A percentile compares a stretch with the other conserved stretches of the same genome.
Conservation (phyloP, 53 echinoderm and acorn worm genomes). For the Temnopleurus reevesii region DNA sequence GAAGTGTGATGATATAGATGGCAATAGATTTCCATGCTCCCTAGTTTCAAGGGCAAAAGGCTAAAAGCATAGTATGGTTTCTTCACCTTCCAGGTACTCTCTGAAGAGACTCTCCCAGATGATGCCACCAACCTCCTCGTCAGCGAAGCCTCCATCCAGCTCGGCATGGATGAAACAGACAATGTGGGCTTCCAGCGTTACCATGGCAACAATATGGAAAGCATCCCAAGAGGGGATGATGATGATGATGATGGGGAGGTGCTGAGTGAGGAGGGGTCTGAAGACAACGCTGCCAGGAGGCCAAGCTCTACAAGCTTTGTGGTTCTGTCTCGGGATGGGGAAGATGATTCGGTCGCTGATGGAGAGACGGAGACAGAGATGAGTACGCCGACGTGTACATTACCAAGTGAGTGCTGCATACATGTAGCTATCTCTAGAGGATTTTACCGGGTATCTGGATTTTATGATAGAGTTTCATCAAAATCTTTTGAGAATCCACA, state of each 20-base stretch:
- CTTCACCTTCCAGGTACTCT: neutral
- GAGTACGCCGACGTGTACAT: neutral
- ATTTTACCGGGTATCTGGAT: too few species aligned
- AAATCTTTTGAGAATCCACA: too few species aligned
- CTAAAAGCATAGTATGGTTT: too few species aligned
- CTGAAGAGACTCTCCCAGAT: constrained; percentile 4
- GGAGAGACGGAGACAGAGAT: neutral
- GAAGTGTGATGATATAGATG: too few species aligned
- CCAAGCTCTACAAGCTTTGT: constrained; percentile 69
- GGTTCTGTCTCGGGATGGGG: constrained; percentile 52
- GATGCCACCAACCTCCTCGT: neutral
- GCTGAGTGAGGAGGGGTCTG: neutral
- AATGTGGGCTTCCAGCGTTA: constrained; percentile 17
- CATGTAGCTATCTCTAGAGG: too few species aligned
- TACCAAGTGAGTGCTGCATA: neutral
- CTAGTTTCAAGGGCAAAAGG: too few species aligned
- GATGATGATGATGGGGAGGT: too few species aligned
- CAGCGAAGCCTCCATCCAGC: neutral
- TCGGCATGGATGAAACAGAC: constrained; percentile 16
- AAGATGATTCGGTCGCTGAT: constrained; percentile 9
- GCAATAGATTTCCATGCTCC: too few species aligned
- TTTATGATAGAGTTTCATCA: too few species aligned
- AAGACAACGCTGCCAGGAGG: constrained; percentile 31
- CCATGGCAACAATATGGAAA: neutral
- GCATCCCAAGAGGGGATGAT: neutral